These are phyloP conservation scores for Lagocephalus sceleratus DNA, from an alignment of 2,797 vertebrate genomes.

Conservation along the genomic window DNA sequence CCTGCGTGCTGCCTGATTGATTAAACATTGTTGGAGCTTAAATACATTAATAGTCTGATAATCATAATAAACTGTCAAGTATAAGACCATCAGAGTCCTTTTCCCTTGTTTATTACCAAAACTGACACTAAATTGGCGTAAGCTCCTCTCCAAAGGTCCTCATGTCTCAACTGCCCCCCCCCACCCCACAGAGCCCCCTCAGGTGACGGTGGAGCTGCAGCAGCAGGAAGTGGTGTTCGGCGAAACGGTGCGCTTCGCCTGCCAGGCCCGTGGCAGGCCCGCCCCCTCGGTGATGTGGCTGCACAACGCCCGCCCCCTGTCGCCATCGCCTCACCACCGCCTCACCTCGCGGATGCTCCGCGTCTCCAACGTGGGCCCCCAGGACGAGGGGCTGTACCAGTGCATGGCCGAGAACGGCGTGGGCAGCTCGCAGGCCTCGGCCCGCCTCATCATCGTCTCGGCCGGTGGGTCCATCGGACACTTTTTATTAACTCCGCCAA, in stretches of 20 bases:
- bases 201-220: slow-evolving; percentile 89
- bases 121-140: no score
- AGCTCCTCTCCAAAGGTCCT: no score
- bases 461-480: slow-evolving; percentile 72
- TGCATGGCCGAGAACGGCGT: slow-evolving; percentile 96
- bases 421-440: slow-evolving; percentile 89
- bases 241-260: slow-evolving; percentile 86
- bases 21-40: neutral
- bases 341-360: slow-evolving; percentile 75
- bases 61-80: neutral
- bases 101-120: no score
- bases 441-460: slow-evolving; percentile 81
- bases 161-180: neutral
- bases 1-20: slow-evolving; percentile 21
- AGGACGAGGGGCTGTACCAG: slow-evolving; percentile 94
- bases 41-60: neutral
- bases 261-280: slow-evolving; percentile 88
- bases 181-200: slow-evolving; percentile 84
- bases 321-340: slow-evolving; percentile 81
- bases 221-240: slow-evolving; percentile 86
- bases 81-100: neutral
- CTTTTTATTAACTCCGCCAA: no score
- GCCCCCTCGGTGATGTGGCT: slow-evolving; percentile 88
- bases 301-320: slow-evolving; percentile 84
- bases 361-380: slow-evolving; percentile 82